Conservation (phyloP, 2,888 invertebrate genomes). For the Patella depressa region DNA sequence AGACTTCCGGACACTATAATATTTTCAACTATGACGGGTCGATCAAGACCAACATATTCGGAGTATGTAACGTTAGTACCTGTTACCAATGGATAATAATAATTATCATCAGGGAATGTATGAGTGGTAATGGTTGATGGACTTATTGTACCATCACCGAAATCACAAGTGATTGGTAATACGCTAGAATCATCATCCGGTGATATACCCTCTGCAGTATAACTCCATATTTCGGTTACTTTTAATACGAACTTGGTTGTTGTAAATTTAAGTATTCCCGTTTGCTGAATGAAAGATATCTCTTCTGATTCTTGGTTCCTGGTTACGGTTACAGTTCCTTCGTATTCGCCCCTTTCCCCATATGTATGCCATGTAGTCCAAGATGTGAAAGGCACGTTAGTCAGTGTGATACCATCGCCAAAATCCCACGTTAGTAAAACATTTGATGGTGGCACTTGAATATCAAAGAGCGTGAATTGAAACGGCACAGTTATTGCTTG, state of each 20-base stretch:
- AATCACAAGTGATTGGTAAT: neutral
- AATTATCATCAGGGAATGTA: neutral
- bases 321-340: neutral
- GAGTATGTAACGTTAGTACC: neutral
- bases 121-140: neutral
- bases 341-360: conserved; percentile 8
- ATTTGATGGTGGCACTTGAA: neutral
- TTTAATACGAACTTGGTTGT: no score
- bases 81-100: neutral
- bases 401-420: neutral
- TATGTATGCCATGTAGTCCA: conserved; percentile 16
- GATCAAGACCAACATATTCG: neutral
- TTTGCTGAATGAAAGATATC: neutral
- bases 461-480: neutral
- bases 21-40: neutral
- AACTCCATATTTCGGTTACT: no score
- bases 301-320: neutral
- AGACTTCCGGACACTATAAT: neutral
- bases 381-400: neutral
- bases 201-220: neutral
- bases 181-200: neutral
- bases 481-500: conserved; percentile 11
- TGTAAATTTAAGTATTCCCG: neutral
- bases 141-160: neutral
- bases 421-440: conserved; percentile 17